Evolutionary conservation across 2,113 vertebrate genomes (phyloP).

Genomic region (Ammodytes marinus): DNA sequence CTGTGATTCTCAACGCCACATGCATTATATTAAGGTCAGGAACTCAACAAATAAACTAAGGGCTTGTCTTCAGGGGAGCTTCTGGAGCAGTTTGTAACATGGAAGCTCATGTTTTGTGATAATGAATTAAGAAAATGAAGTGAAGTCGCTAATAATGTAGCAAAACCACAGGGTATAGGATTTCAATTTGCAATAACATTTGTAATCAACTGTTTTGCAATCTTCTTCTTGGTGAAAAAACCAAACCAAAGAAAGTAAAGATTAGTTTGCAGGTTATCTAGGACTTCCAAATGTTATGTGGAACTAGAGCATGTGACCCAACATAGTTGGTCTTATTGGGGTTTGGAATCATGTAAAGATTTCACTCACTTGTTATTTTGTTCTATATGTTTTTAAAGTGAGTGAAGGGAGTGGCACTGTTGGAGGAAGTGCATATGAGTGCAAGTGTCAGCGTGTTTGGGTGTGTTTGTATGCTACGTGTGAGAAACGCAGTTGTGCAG

Average conservation of each 20-base stretch:
- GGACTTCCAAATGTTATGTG: not conserved
- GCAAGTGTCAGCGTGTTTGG: not conserved
- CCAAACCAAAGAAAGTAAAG: not conserved
- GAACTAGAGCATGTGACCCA: not conserved
- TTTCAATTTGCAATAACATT: not conserved
- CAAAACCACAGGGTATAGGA: not conserved
- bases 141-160: not conserved
- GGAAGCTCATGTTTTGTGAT: not conserved
- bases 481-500: not conserved
- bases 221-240: not conserved
- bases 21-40: not conserved
- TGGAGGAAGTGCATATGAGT: not conserved
- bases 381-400: not conserved
- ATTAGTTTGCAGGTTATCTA: not conserved
- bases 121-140: not conserved
- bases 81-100: not conserved
- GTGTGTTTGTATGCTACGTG: conserved; percentile 4
- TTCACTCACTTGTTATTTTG: too few species aligned
- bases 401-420: conserved; percentile 17
- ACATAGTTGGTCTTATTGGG: not conserved
- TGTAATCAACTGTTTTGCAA: not conserved
- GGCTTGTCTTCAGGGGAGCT: not conserved
- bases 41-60: not conserved
- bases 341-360: too few species aligned
- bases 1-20: not conserved